A percentile compares a stretch with the other conserved stretches of the same genome.
Evolutionary conservation across 2,888 invertebrate genomes (phyloP).

Genomic region (Mesorhabditis sp.): DNA sequence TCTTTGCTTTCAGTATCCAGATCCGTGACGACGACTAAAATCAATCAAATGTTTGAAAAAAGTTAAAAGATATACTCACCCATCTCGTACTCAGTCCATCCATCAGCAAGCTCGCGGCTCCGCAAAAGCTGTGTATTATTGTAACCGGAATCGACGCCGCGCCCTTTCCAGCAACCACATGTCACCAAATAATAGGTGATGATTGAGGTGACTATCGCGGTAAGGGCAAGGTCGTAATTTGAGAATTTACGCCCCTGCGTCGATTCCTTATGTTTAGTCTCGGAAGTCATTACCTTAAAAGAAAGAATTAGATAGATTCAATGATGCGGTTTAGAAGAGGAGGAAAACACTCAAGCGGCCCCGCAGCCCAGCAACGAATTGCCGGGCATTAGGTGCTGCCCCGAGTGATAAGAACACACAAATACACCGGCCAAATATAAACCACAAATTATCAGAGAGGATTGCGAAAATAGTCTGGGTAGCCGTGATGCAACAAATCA

Average conservation of each 20-base stretch:
- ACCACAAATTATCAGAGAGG: no score
- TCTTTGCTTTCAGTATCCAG: slow-evolving; percentile 80
- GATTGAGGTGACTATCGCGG: slow-evolving; percentile 1
- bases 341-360: no score
- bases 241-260: neutral
- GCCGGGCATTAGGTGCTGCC: no score
- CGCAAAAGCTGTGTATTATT: neutral
- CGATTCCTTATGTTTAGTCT: neutral
- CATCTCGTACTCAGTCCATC: neutral
- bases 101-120: neutral
- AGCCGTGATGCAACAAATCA: no score
- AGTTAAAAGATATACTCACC: neutral
- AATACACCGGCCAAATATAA: no score
- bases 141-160: neutral
- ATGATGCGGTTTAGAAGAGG: no score
- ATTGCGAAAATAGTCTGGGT: no score
- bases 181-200: slow-evolving; percentile 4
- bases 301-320: no score
- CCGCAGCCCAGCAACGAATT: no score
- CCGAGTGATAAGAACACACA: no score
- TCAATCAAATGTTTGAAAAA: neutral
- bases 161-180: neutral
- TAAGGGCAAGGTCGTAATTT: neutral
- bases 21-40: slow-evolving; percentile 82
- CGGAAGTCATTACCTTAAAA: neutral